Base-by-base conservation (phyloP, 2,888 invertebrate species). In the Papilio elwesi region DNA sequence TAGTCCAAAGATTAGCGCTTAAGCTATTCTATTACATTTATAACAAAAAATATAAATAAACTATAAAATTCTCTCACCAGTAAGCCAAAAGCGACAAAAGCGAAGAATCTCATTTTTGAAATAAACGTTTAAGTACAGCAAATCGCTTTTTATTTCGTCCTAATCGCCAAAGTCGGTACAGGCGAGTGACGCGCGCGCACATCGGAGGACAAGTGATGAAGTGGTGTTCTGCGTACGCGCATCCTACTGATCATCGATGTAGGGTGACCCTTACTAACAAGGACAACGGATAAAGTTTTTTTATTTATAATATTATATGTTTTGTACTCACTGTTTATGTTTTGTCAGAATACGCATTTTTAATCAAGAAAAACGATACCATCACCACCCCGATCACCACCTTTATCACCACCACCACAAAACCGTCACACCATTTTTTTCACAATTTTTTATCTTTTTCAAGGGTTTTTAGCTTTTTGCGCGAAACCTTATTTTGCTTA, bases 121-220 rank as follows among this genome's bases (percentile, higher is more conserved):
- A 73, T 51, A 73, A 66, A 51, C 70, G 26, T 26, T 43, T 66
- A n/a, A 81, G n/a, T 78, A 75, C 78, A 74, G 79, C 79, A 64
- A 74, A 75, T 26, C 76, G 75, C 57, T 82, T 83, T 71, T 83
- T 84, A 57, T 80, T 85, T 1, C 88, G 82, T 71, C 82, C 80
- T 69, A 90, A 75, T 48, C 86, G 80, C 87, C 87, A 90, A 57
- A 91, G 77, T 38, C 83, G 79, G 77, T 81, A 88, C 47, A 90
- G 76, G 73, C 87, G 86, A 52, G 83, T 76, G 68, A 79, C 87
- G 83, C 90, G 81, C 67, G 80, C 89, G 91, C 92, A 91, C 91
- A 91, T 91, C 81, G 75, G 80, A 69, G 48, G 64, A 80, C 81
- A 63, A 81, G 74, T 77, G 75, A 10, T 15, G 59, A 0, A 9